Evolutionary conservation across 2,797 vertebrate genomes (phyloP), one percentile per base, ranked within the genome.

Genomic region (Acanthurus leucopareius): DNA sequence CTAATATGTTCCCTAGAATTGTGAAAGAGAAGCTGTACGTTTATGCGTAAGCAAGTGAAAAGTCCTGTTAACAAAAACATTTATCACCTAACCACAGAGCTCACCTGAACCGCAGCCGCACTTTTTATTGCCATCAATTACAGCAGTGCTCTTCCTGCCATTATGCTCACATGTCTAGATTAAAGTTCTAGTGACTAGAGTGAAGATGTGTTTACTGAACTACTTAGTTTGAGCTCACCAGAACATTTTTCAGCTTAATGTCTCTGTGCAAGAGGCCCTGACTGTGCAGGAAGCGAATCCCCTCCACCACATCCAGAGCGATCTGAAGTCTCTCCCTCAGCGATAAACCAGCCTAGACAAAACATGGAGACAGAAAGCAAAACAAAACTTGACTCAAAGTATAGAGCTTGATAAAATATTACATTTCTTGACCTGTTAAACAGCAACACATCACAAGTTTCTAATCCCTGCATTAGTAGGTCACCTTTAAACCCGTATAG

Each of bases 181-280:
- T 42, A 11, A 42, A 13, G 11, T 13, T 42, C 10, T 42, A 42
- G 1, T 11, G 40, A 10, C 4, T 42, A 42, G 13, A 47, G 47
- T 16, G 2, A 15, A 47, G 3, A 15, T 44, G 15, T 47, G 4
- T 9, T 49, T n/a, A 3, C 8, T n/a, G 8, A 53, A 10, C 4
- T 14, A 53, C 22, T 15, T 54, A 38, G 2, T 64, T 8, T 25
- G 28, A 73, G 80, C 96, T 95, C 71, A 99, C 98, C 96, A 99
- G 94, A 73, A 99, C 98, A 17, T 99, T 99, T 92, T 99, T 99
- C 16, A 99, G 95, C 86, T 99, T 99, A 87, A 99, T 98, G 79
- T 99, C 98, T 85, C 98, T 90, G 93, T 99, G 98, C 67, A 99
- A 91, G 10, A 99, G 97, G 3, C 98, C 98, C 90, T 99, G 98